These are phyloP conservation scores for Dufourea novaeangliae DNA, from an alignment of 1,140 invertebrate genomes.

Conservation along the genomic window DNA sequence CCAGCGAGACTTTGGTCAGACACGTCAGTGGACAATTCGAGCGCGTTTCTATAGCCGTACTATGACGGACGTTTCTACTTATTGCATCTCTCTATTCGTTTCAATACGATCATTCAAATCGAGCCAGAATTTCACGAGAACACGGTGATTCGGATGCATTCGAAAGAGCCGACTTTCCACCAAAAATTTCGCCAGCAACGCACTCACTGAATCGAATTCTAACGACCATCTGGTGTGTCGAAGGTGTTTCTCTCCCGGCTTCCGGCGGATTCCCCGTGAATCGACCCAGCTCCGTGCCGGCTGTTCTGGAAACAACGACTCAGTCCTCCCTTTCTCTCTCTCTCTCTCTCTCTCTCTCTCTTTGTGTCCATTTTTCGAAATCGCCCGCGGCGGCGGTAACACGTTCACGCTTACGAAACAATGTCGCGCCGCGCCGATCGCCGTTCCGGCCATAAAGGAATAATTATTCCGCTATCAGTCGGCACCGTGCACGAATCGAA, in stretches of 20 bases:
- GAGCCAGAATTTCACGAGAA: neutral
- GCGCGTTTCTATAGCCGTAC: neutral
- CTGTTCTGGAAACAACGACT: neutral
- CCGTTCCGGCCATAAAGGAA: neutral
- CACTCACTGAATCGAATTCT: slow-evolving; percentile 4
- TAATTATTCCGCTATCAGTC: slow-evolving; percentile 47
- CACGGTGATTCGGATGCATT: neutral
- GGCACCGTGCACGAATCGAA: slow-evolving; percentile 62
- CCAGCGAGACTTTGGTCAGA: neutral
- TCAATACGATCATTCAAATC: too few relatives aligned
- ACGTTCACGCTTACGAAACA: slow-evolving; percentile 1
- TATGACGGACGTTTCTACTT: neutral
- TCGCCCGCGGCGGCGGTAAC: neutral
- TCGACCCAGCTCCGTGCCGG: neutral
- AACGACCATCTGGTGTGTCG: slow-evolving; percentile 27
- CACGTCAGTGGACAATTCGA: neutral
- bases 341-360: neutral
- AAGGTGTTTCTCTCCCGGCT: neutral
- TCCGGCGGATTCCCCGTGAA: neutral
- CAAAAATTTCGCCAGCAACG: slow-evolving; percentile 2
- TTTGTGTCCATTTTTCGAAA: neutral
- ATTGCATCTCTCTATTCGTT: neutral
- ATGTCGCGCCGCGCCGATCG: slow-evolving; percentile 12
- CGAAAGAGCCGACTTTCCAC: neutral
- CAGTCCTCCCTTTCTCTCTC: too few relatives aligned